These are phyloP conservation scores for Saccostrea echinata DNA, from an alignment of 1,140 invertebrate species.

Conservation along the genomic window DNA sequence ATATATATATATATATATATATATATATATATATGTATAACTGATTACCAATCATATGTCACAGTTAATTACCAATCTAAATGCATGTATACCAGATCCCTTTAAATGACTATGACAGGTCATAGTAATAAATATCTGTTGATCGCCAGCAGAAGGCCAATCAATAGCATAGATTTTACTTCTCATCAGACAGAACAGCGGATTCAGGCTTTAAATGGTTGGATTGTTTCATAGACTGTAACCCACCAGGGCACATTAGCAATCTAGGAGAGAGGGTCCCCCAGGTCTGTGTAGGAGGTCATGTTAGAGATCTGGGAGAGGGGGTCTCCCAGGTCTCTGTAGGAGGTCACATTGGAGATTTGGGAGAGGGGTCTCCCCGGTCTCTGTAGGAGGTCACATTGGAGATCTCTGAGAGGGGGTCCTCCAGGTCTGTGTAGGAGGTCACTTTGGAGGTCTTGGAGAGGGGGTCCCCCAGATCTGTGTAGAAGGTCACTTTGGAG, in stretches of 20 bases:
- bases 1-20: too few relatives aligned
- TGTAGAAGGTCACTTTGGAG: too few relatives aligned
- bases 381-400: too few relatives aligned
- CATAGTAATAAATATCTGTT: constrained; percentile 32
- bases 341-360: too few relatives aligned
- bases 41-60: constrained; percentile 5
- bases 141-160: background rate
- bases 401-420: too few relatives aligned
- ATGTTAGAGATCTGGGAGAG: too few relatives aligned
- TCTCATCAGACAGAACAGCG: background rate
- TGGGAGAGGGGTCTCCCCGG: too few relatives aligned
- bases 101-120: constrained; percentile 4
- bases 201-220: constrained; percentile 2
- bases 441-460: too few relatives aligned
- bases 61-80: constrained; percentile 27
- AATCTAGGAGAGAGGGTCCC: background rate
- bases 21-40: background rate
- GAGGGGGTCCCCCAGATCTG: too few relatives aligned
- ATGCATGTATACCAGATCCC: constrained; percentile 9
- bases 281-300: background rate
- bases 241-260: background rate
- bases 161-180: constrained; percentile 24
- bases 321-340: too few relatives aligned
- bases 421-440: too few relatives aligned
- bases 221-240: background rate